phyloP scores from a whole-genome alignment of 2,888 invertebrate genomes.

The Torymus texanus region DNA sequence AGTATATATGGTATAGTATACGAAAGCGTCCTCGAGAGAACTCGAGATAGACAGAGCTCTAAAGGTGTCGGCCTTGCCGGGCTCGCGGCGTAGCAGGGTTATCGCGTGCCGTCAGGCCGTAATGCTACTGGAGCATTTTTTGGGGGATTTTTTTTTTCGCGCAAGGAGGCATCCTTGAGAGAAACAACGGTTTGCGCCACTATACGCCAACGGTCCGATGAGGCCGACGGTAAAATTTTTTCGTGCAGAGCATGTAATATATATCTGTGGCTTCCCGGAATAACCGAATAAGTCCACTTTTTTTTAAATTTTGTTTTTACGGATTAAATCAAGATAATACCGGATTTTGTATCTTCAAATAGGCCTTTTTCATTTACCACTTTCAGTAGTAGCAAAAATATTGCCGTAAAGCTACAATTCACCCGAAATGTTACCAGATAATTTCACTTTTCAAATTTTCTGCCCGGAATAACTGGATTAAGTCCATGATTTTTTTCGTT shows the following conservation, averaged over 20 bases:
- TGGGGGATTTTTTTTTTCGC: neutral
- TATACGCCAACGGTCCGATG: neutral
- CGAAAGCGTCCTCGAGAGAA: slow-evolving; percentile 17
- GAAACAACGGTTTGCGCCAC: neutral
- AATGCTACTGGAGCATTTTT: neutral
- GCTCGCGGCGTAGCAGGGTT: slow-evolving; percentile 38
- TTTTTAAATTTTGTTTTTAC: too few relatives aligned
- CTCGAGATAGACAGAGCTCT: slow-evolving; percentile 32
- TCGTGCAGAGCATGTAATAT: slow-evolving; percentile 42
- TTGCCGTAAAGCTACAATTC: too few relatives aligned
- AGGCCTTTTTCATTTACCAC: too few relatives aligned
- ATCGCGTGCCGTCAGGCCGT: slow-evolving; percentile 24
- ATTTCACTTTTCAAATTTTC: too few relatives aligned
- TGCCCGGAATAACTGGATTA: too few relatives aligned
- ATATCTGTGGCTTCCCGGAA: too few relatives aligned
- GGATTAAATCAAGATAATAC: too few relatives aligned
- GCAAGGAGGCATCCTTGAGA: neutral
- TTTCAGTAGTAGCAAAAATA: too few relatives aligned
- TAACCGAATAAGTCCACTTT: too few relatives aligned
- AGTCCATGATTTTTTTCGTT: too few relatives aligned
- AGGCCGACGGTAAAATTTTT: slow-evolving; percentile 7
- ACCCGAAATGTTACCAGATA: too few relatives aligned
- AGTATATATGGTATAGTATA: neutral
- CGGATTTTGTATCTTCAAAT: too few relatives aligned
- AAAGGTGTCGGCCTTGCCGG: slow-evolving; percentile 44